Base-by-base conservation (phyloP, 2,797 vertebrate genomes). In the Poeciliopsis presidionis region DNA sequence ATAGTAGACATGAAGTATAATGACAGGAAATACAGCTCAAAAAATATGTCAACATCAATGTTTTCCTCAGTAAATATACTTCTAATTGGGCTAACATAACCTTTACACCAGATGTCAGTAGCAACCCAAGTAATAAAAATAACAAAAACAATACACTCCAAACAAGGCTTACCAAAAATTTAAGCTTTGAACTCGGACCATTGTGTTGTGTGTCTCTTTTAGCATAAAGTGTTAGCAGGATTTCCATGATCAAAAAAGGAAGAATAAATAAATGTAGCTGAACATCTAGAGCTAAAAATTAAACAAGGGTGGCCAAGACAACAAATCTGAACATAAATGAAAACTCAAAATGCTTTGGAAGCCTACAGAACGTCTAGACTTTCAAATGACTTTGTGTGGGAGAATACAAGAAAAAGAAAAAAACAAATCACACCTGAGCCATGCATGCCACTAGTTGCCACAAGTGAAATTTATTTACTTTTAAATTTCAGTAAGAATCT, bases 61-160 rank as follows among this genome's bases (percentile, higher is more conserved):
- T n/a, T 67, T 69, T 69, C 13, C 25, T n/a, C 11, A n/a, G 67
- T n/a, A 70, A 46, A 46, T 70, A 45, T n/a, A 70, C 45, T n/a
- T 70, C 12, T n/a, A n/a, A 43, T 45, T 20, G 12, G 39, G 41
- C 67, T 70, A 16, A 46, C 25, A 70, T 28, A 28, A 28, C 13
- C n/a, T 46, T 28, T 46, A 46, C 13, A 69, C 39, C 39, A 69
- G 39, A n/a, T 45, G 67, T 41, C 5, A 7, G 13, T 28, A 6
- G 4, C 65, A 46, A 46, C 13, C 6, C 41, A 28, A 45, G 25
- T 28, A 16, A 46, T 45, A 5, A n/a, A 14, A 45, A 45, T 7
- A 70, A 70, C 25, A 25, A 70, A 69, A 69, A 28, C 36, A 41
- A 13, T 25, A 4, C 3, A 16, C 39, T 7, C 41, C 25, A 45